These are phyloP conservation scores for Manis javanica DNA, from an alignment of 2,797 vertebrate species.

Conservation along the genomic window DNA sequence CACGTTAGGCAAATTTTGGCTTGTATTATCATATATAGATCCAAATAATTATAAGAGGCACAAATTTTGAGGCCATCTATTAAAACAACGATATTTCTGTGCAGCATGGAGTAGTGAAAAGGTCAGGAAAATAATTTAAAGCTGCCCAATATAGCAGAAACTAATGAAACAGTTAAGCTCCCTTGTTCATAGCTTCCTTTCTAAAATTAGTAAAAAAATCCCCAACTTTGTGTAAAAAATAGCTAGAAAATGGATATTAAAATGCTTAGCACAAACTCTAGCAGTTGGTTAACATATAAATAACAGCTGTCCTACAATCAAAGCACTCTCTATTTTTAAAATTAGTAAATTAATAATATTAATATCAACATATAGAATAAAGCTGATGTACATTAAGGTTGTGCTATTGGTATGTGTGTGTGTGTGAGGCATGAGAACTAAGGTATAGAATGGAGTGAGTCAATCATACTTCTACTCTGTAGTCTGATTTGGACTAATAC, in stretches of 20 bases:
- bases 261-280: neutral
- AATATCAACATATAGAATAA: neutral
- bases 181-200: neutral
- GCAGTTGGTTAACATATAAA: neutral
- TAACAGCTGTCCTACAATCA: neutral
- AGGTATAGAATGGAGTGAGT: neutral
- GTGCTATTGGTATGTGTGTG: neutral
- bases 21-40: neutral
- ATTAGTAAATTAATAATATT: neutral
- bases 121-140: neutral
- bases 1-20: slow-evolving; percentile 4
- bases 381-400: neutral
- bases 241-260: neutral
- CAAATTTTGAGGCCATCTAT: slow-evolving; percentile 1
- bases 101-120: neutral
- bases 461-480: neutral
- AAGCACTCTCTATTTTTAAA: neutral
- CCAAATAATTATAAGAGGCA: neutral
- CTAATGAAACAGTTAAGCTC: neutral
- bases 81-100: slow-evolving; percentile 38
- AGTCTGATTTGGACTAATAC: neutral
- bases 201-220: neutral
- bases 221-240: neutral
- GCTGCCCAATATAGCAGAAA: neutral
- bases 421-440: neutral